Evolutionary conservation across 2,113 vertebrate genomes (phyloP).

Genomic region (Helogale parvula): DNA sequence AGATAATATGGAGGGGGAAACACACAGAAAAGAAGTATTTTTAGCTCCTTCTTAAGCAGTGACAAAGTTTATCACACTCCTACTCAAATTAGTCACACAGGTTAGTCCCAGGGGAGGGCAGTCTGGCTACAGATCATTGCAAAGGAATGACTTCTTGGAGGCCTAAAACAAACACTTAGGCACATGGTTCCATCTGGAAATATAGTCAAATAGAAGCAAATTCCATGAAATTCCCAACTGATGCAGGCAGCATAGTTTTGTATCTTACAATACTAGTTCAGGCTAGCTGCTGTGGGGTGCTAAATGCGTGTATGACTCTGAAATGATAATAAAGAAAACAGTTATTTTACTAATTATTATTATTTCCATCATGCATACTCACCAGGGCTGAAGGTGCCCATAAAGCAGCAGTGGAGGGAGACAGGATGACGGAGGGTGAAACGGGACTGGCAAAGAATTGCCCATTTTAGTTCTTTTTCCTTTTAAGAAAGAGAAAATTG

Average conservation of each 20-base stretch:
- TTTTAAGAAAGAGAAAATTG: not conserved
- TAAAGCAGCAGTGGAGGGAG: not conserved
- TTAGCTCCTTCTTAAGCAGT: constrained; percentile 72
- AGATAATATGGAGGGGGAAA: constrained; percentile 53
- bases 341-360: not conserved
- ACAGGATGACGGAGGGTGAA: accelerated
- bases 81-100: constrained; percentile 75
- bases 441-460: not conserved
- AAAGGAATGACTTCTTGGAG: constrained; percentile 71
- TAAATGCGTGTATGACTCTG: not conserved
- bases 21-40: constrained; percentile 48
- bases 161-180: constrained; percentile 64
- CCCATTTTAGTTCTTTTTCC: not conserved
- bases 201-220: constrained; percentile 78
- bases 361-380: not conserved
- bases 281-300: constrained; percentile 40
- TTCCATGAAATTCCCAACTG: constrained; percentile 80
- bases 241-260: constrained; percentile 37
- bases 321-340: constrained; percentile 21
- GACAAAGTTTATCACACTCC: constrained; percentile 78
- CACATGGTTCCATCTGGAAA: constrained; percentile 85
- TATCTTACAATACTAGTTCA: constrained; percentile 33
- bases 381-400: constrained; percentile 23
- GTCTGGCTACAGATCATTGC: constrained; percentile 78
- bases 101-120: constrained; percentile 71